phyloP scores from a whole-genome alignment of 2,797 vertebrate species.

The Ispidina lecontei region DNA sequence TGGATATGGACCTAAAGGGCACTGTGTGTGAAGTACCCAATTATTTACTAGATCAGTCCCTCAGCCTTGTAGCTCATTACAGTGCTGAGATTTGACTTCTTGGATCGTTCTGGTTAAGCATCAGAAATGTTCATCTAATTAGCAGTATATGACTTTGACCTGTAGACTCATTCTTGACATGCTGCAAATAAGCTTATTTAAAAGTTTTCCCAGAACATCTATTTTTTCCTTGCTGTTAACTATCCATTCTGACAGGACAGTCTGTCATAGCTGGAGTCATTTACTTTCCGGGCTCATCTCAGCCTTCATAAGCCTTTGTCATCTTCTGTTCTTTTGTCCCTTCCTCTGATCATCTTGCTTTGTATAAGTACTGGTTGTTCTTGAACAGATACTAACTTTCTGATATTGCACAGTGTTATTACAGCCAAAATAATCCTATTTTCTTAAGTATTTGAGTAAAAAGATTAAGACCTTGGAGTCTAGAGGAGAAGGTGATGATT shows the following conservation, averaged over 20 bases:
- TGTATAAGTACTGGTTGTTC: neutral
- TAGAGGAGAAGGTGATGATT: neutral
- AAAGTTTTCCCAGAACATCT: neutral
- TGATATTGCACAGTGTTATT: neutral
- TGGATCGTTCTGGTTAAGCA: neutral
- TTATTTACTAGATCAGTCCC: neutral
- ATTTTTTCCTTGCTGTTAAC: neutral
- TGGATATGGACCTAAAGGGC: neutral
- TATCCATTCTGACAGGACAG: neutral
- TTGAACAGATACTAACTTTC: neutral
- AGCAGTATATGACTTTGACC: neutral
- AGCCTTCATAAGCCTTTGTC: neutral
- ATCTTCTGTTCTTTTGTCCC: neutral
- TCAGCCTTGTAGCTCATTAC: neutral
- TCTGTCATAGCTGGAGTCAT: rapidly evolving
- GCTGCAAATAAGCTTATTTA: neutral
- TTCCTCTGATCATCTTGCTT: neutral
- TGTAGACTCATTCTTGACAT: neutral
- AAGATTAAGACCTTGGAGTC: neutral
- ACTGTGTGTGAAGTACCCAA: neutral
- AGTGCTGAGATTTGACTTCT: neutral
- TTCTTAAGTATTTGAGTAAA: neutral
- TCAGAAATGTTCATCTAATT: neutral
- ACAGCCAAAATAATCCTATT: neutral
- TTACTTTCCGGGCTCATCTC: neutral